A percentile compares a stretch with the other conserved stretches of the same genome.
Conservation (phyloP, 2,113 vertebrate genomes). For the Elanoides forficatus region DNA sequence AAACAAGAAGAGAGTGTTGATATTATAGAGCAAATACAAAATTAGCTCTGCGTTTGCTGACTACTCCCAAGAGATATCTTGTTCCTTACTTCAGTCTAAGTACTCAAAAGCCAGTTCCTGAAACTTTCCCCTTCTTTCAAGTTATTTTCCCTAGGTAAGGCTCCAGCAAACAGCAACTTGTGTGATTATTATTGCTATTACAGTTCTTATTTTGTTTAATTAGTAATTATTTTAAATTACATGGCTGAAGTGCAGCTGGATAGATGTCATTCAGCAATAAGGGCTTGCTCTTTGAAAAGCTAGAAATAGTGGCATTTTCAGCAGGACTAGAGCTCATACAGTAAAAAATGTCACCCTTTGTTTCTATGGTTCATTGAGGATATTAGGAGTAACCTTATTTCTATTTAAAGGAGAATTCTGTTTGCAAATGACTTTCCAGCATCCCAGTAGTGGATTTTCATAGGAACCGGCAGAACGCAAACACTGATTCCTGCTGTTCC, state of each 20-base stretch:
- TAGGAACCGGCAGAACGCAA: background rate
- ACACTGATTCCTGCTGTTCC: background rate
- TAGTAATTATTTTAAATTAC: slow-evolving; percentile 66
- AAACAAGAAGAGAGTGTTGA: background rate
- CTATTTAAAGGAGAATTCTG: background rate
- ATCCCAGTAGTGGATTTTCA: background rate
- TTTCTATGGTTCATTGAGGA: background rate
- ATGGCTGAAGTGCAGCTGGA: slow-evolving; percentile 38
- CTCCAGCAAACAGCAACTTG: slow-evolving; percentile 24
- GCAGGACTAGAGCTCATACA: background rate
- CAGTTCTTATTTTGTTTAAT: slow-evolving; percentile 47
- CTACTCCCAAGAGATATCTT: background rate
- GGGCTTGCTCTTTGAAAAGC: background rate
- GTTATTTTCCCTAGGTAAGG: background rate
- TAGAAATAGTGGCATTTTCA: slow-evolving; percentile 16
- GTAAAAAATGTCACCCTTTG: background rate
- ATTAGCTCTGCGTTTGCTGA: background rate
- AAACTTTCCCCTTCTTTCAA: background rate
- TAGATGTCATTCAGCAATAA: slow-evolving; percentile 15
- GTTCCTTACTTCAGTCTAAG: background rate
- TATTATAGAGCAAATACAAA: background rate
- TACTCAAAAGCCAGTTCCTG: background rate
- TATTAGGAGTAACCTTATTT: background rate
- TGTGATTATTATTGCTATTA: slow-evolving; percentile 35
- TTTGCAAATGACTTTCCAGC: background rate